Conservation (phyloP, 2,797 vertebrate genomes). For the Erethizon dorsatum region DNA sequence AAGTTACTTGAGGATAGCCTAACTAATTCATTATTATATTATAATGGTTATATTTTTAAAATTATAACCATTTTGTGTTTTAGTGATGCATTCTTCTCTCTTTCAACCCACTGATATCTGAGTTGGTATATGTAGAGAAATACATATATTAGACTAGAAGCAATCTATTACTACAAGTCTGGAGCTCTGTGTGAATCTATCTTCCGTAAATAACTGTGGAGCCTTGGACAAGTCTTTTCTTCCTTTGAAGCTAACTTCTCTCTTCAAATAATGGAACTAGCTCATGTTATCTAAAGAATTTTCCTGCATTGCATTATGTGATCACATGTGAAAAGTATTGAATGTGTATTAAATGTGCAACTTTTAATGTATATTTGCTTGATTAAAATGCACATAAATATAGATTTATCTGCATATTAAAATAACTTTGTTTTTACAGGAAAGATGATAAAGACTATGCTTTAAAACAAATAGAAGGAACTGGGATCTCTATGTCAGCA, state of each 20-base stretch:
- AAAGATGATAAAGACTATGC: constrained; percentile 99
- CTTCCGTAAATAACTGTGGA: not conserved
- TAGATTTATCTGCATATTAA: constrained; percentile 80
- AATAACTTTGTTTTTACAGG: constrained; percentile 91
- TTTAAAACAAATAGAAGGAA: constrained; percentile 99
- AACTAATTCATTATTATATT: not conserved
- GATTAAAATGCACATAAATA: constrained; percentile 65
- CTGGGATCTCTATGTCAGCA: constrained; percentile 99
- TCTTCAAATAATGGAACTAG: not conserved
- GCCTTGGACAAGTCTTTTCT: constrained; percentile 8
- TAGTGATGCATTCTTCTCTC: not conserved
- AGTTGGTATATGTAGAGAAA: not conserved
- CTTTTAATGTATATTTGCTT: constrained; percentile 45
- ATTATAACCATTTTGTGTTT: constrained; percentile 53
- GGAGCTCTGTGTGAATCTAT: not conserved
- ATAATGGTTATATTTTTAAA: not conserved
- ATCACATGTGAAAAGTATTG: constrained; percentile 10
- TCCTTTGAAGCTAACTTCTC: constrained; percentile 33
- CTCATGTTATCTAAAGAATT: not conserved
- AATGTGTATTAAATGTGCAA: constrained; percentile 10
- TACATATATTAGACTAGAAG: not conserved
- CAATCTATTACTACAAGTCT: not conserved
- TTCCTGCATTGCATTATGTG: not conserved
- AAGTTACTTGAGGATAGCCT: not conserved
- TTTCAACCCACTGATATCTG: not conserved